Percentiles rank a stretch among this genome's conserved stretches.
phyloP scores from a whole-genome alignment of 2,888 invertebrate genomes.

The Melipona beecheii region DNA sequence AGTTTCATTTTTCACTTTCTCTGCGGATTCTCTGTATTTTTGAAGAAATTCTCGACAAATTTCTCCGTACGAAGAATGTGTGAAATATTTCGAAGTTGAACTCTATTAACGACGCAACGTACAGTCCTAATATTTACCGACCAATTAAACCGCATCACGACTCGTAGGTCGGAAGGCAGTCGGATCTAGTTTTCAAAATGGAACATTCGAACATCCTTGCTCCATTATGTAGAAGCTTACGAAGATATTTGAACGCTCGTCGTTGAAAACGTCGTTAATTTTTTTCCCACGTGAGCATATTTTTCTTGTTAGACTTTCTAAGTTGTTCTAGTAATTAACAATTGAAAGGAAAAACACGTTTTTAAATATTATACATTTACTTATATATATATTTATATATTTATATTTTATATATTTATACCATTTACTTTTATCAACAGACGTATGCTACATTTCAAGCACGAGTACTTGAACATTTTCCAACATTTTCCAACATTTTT shows the following conservation, averaged over 20 bases:
- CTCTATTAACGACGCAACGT: slow-evolving; percentile 10
- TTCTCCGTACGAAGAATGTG: background rate
- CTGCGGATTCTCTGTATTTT: background rate
- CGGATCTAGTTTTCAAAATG: slow-evolving; percentile 9
- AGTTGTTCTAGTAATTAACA: too few relatives aligned
- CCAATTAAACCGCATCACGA: slow-evolving; percentile 13
- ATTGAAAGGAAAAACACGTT: too few relatives aligned
- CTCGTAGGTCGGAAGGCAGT: background rate
- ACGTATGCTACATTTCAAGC: too few relatives aligned
- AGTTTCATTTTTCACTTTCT: background rate
- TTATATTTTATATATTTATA: too few relatives aligned
- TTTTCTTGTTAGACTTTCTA: too few relatives aligned
- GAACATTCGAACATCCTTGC: slow-evolving; percentile 1
- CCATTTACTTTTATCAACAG: too few relatives aligned
- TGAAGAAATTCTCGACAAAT: background rate
- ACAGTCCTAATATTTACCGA: slow-evolving; percentile 20
- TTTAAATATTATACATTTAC: too few relatives aligned
- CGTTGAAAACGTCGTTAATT: too few relatives aligned
- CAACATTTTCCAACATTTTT: too few relatives aligned
- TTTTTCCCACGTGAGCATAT: too few relatives aligned
- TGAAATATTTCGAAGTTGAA: slow-evolving; percentile 19
- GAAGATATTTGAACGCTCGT: background rate
- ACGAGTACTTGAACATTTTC: too few relatives aligned
- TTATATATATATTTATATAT: too few relatives aligned
- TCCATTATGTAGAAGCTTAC: background rate